Evolutionary conservation across 2,113 vertebrate species (phyloP), one percentile per base, ranked within the genome.

Genomic region (Heteronetta atricapilla): DNA sequence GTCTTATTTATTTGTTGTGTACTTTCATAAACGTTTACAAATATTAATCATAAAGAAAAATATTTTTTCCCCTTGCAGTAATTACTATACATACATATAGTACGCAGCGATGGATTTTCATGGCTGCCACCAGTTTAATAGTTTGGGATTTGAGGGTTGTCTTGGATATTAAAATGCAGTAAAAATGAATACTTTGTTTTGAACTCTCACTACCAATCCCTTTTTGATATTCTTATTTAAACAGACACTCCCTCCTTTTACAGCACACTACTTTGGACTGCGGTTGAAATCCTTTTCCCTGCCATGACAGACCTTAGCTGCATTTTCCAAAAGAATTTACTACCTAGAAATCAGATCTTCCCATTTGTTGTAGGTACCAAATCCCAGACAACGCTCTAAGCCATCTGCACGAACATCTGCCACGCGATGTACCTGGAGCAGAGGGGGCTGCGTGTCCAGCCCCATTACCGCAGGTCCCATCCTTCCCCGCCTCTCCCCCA

Each of bases 21-120:
- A 97, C 94, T 97, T 97, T 96, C 97, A 96, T 96, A 97, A 97
- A 95, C 86, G 56, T 97, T 97, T 95, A 97, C 90, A 93, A 97
- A 97, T 62, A 96, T 94, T 94, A 96, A 90, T 95, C 94, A 88
- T 94, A 91, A 96, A 85, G 91, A 94, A 86, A 97, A 97, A 97
- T 76, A 83, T 90, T 97, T 97, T 92, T 96, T 90, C 79, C 92
- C 80, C 89, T 94, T 94, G 88, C 82, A 93, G 75, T 93, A 95
- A 98, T 97, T 97, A 95, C 82, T 93, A 14, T 84, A 88, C 58
- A 58, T 92, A 91, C 93, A 91, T 95, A 95, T 13, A 95, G 82
- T 67, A 83, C 89, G 74, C 59, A 67, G 44, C 52, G 62, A 94
- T 89, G 95, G 97, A 96, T 94, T 95, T 87, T 96, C 66, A 93